Evolutionary conservation across 53 echinoderm and acorn worm genomes (phyloP).

Genomic region (Arbacia lixula): DNA sequence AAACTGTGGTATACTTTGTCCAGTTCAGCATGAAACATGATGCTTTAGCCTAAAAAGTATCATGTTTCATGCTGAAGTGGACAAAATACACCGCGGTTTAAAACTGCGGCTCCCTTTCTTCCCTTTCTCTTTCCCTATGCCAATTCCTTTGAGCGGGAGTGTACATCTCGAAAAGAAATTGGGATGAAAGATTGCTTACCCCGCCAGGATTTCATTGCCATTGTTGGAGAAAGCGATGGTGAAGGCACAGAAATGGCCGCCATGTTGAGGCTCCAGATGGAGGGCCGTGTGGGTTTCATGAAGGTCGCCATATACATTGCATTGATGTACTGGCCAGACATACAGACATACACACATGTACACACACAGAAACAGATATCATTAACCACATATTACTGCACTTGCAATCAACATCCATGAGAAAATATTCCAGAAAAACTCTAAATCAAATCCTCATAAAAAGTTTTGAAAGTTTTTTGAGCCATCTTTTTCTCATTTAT

Average conservation of each 20-base stretch:
- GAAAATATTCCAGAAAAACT: background rate
- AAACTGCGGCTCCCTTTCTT: no score
- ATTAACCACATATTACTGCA: no score
- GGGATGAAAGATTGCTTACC: conserved; percentile 59
- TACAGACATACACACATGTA: background rate
- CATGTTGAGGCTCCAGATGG: conserved; percentile 58
- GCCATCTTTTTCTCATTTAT: no score
- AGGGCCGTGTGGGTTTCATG: conserved; percentile 84
- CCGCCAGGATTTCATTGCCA: conserved; percentile 89
- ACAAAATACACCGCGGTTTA: no score
- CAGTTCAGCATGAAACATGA: no score
- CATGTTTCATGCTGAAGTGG: no score
- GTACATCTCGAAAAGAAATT: background rate
- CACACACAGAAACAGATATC: no score
- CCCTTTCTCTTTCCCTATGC: background rate
- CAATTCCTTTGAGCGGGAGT: background rate
- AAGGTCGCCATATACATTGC: conserved; percentile 84
- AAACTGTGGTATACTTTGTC: no score
- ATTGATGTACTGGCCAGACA: conserved; percentile 79
- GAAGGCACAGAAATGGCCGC: conserved; percentile 88
- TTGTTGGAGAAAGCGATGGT: conserved; percentile 91
- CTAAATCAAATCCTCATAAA: no score
- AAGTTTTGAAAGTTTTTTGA: no score
- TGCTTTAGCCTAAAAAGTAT: no score
- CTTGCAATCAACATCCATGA: background rate